Base-by-base conservation (phyloP, 2,888 invertebrate species). In the Ashinkailepas kermadecensis region DNA sequence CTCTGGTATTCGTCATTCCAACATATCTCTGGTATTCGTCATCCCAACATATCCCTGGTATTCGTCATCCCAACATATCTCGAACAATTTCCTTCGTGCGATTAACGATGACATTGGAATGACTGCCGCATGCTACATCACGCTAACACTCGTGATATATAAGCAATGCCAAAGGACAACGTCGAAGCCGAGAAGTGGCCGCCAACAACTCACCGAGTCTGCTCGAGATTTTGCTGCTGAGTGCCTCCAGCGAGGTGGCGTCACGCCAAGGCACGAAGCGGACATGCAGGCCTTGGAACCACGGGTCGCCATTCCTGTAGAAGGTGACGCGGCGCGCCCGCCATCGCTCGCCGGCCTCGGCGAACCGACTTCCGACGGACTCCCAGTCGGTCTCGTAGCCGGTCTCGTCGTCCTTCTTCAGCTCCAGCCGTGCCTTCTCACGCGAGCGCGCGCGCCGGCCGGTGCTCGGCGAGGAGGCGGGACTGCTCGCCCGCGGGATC, bases 221-320 rank as follows among this genome's bases (percentile, higher is more conserved):
- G 1, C 21, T 18, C 10, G 74, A 74, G 9, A 74, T 74, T 56
- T 56, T 74, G 21, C 21, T 95, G 85, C 95, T 89, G 78, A 97
- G 89, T 23, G 93, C 92, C 86, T 96, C 95, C 89, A 97, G 88
- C 18, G 93, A 94, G 67, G 92, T 93, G 86, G 96, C 92, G 86
- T 95, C 95, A 83, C 95, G 90, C 1, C 95, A 95, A 0, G 95
- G 95, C 84, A 95, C 94, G 86, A 97, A 95, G 85, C 94, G 91
- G 86, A 94, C 92, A 87, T 95, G 95, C 62, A 95, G 92, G 0
- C 96, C 96, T 25, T 94, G 95, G 86, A 94, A 95, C 87, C 95
- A 95, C 0, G 95, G 94, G 87, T 97, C 96, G 10, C 97, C 97
- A 90, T 97, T 97, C 87, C 94, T 92, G 89, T 94, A 97, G 88